Evolutionary conservation across 2,888 invertebrate genomes (phyloP).

Genomic region (Hoplodrina blanda): DNA sequence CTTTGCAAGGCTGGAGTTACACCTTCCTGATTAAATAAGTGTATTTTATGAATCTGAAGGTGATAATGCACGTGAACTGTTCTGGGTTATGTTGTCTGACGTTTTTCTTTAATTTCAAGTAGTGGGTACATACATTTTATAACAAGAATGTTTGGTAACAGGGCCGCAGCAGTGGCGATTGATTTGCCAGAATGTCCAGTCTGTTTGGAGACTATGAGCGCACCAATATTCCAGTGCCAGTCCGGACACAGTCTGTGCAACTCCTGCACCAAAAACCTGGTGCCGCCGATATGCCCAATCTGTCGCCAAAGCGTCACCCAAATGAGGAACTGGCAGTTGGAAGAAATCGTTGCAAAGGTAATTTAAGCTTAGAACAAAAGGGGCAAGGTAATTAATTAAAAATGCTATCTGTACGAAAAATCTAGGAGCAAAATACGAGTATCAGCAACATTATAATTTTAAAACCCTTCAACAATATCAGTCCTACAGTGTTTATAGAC

Average conservation of each 20-base stretch:
- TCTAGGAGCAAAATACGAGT: too few relatives aligned
- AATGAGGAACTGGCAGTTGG: conserved; percentile 85
- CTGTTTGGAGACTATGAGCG: conserved; percentile 81
- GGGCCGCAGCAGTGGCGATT: conserved; percentile 65
- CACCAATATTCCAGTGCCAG: conserved; percentile 84
- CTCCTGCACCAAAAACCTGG: conserved; percentile 75
- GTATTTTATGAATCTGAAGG: too few relatives aligned
- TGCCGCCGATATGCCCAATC: conserved; percentile 81
- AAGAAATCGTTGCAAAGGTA: conserved; percentile 82
- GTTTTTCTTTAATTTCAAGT: too few relatives aligned
- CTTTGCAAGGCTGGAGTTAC: too few relatives aligned
- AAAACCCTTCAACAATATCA: too few relatives aligned
- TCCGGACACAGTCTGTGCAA: conserved; percentile 86
- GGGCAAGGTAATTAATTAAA: too few relatives aligned
- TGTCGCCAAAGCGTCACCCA: conserved; percentile 86
- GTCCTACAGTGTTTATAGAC: too few relatives aligned
- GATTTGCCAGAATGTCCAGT: conserved; percentile 86
- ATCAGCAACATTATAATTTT: too few relatives aligned
- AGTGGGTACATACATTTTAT: background rate
- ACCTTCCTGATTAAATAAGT: too few relatives aligned
- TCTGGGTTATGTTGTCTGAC: too few relatives aligned
- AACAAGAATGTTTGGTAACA: conserved; percentile 10
- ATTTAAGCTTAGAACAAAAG: background rate
- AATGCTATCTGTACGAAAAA: too few relatives aligned
- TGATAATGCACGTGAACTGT: too few relatives aligned